These are phyloP conservation scores for Cataglyphis livida DNA, from an alignment of 2,888 invertebrate species.

Conservation along the genomic window DNA sequence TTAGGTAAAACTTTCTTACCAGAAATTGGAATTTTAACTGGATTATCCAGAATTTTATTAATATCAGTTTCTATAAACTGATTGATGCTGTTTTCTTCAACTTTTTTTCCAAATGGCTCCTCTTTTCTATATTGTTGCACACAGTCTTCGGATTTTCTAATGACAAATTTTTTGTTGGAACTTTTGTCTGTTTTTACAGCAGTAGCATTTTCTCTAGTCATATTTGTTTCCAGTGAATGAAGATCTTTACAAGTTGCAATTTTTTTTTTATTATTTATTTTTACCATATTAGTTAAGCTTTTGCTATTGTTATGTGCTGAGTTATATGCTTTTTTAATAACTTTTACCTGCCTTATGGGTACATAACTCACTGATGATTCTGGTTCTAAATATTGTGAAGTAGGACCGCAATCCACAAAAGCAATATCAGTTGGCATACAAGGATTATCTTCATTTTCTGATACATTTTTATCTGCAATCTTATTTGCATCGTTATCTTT, in stretches of 20 bases:
- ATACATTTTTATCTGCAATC: slow-evolving; percentile 53
- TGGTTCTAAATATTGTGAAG: slow-evolving; percentile 60
- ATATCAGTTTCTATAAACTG: slow-evolving; percentile 22
- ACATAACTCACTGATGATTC: slow-evolving; percentile 41
- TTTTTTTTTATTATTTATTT: slow-evolving; percentile 39
- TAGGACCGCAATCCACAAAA: slow-evolving; percentile 81
- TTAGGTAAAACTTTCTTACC: slow-evolving; percentile 15
- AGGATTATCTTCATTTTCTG: slow-evolving; percentile 72
- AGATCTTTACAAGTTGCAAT: slow-evolving; percentile 23
- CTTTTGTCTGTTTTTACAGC: slow-evolving; percentile 32
- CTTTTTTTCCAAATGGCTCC: slow-evolving; percentile 22
- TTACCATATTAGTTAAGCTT: neutral
- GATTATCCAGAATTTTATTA: slow-evolving; percentile 1
- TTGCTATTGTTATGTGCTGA: slow-evolving; percentile 1
- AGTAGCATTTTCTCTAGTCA: slow-evolving; percentile 48
- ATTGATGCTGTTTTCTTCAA: slow-evolving; percentile 27
- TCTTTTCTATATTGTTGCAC: slow-evolving; percentile 9
- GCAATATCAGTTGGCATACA: slow-evolving; percentile 73
- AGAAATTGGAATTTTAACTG: slow-evolving; percentile 4
- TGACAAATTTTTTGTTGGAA: neutral
- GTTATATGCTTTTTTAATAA: neutral
- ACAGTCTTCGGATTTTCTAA: neutral
- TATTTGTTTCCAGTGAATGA: slow-evolving; percentile 37
- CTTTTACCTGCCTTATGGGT: slow-evolving; percentile 10
- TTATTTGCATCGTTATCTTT: slow-evolving; percentile 19